phyloP scores from a whole-genome alignment of 2,888 invertebrate genomes.

The Pachycephus smyrnensis region DNA sequence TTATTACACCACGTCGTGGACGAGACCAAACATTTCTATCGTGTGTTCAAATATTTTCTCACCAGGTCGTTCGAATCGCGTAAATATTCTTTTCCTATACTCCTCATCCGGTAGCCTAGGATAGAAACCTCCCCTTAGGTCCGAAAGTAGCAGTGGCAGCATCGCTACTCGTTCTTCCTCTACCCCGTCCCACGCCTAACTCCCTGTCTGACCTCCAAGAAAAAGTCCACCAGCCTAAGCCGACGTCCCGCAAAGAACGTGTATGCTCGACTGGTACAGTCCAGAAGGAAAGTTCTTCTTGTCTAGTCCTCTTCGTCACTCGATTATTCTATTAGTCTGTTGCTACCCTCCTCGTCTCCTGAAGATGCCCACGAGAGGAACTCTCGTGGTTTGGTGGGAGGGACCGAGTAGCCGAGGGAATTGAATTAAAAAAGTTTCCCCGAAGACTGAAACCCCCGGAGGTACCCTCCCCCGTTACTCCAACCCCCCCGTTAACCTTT shows the following conservation, averaged over 20 bases:
- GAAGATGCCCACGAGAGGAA: not conserved
- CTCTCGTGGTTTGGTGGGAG: not conserved
- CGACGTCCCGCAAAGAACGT: not conserved
- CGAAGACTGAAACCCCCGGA: not conserved
- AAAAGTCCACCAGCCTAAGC: not conserved
- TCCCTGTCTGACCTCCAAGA: not conserved
- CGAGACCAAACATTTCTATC: slow-evolving; percentile 46
- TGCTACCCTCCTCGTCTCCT: not conserved
- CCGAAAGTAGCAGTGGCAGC: not conserved
- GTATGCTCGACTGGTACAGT: not conserved
- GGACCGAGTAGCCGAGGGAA: not conserved
- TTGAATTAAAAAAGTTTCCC: not conserved
- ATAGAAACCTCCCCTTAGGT: not conserved
- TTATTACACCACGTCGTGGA: slow-evolving; percentile 48
- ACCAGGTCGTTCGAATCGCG: slow-evolving; percentile 14
- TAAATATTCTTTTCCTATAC: not conserved
- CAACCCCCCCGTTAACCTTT: not conserved
- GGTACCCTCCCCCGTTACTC: not conserved
- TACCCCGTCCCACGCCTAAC: not conserved
- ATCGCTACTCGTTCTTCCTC: not conserved
- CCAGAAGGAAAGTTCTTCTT: not conserved
- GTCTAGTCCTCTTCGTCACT: not conserved
- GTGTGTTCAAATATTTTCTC: slow-evolving; percentile 51
- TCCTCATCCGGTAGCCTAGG: not conserved
- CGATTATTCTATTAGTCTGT: not conserved